phyloP scores from a whole-genome alignment of 2,888 invertebrate genomes.

The Dynastes hyllus region DNA sequence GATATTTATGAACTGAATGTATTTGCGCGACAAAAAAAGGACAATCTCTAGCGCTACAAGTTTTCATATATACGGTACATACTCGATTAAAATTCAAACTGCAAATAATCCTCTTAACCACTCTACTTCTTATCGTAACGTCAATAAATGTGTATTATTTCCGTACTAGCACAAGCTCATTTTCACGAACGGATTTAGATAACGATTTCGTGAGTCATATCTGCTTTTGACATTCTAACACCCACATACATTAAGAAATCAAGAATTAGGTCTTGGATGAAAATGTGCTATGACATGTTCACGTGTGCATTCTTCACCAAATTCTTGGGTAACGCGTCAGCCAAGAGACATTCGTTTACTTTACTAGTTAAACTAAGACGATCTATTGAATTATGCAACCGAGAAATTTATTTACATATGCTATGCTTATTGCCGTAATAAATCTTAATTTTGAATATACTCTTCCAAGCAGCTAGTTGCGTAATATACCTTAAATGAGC shows the following conservation, averaged over 20 bases:
- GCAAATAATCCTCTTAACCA: constrained; percentile 31
- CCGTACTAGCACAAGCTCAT: constrained; percentile 35
- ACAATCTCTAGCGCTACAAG: not conserved
- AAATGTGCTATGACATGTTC: not conserved
- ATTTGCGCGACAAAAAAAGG: constrained; percentile 9
- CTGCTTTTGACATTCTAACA: constrained; percentile 38
- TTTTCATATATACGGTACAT: not conserved
- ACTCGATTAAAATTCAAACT: not conserved
- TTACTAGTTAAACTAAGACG: too few relatives aligned
- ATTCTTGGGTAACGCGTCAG: too few relatives aligned
- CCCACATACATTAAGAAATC: constrained; percentile 15
- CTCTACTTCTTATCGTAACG: constrained; percentile 40
- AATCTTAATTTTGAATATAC: too few relatives aligned
- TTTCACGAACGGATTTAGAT: constrained; percentile 40
- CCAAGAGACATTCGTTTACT: too few relatives aligned
- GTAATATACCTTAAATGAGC: too few relatives aligned
- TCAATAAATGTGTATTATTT: constrained; percentile 30
- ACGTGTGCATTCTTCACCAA: too few relatives aligned
- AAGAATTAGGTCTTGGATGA: too few relatives aligned
- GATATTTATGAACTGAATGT: constrained; percentile 41
- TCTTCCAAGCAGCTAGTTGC: too few relatives aligned
- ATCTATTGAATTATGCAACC: too few relatives aligned
- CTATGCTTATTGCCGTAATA: too few relatives aligned
- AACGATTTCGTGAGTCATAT: constrained; percentile 36
- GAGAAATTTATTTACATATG: too few relatives aligned